These are phyloP conservation scores for Siphlonurus alternatus DNA, from an alignment of 2,888 invertebrate species.

Conservation along the genomic window DNA sequence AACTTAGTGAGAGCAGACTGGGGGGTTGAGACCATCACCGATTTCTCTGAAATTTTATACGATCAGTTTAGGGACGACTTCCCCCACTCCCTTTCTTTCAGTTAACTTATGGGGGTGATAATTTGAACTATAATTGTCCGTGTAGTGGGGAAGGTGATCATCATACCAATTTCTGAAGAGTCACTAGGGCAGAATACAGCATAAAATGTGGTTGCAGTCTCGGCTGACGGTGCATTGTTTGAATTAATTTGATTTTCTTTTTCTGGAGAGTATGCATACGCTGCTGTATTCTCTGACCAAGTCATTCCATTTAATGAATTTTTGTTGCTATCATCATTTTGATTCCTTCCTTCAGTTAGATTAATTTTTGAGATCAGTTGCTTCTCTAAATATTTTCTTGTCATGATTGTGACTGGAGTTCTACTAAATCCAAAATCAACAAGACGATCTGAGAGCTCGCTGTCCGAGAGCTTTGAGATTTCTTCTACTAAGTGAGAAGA, in stretches of 20 bases:
- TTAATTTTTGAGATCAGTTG: not conserved
- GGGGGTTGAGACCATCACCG: too few relatives aligned
- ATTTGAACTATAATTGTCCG: too few relatives aligned
- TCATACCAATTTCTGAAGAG: not conserved
- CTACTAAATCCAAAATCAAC: not conserved
- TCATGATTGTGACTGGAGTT: not conserved
- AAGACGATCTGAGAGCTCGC: not conserved
- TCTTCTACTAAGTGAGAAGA: not conserved
- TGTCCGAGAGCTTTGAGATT: not conserved
- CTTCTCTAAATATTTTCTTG: not conserved
- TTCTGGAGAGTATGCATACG: not conserved
- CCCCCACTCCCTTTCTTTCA: too few relatives aligned
- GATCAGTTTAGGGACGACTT: too few relatives aligned
- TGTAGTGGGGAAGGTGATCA: too few relatives aligned
- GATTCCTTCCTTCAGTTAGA: not conserved
- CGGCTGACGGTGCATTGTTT: not conserved
- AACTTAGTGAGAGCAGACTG: too few relatives aligned
- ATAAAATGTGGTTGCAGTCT: not conserved
- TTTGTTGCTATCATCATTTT: not conserved
- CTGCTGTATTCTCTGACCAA: too few relatives aligned
- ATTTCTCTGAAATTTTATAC: too few relatives aligned
- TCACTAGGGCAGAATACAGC: not conserved
- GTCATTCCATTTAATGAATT: not conserved
- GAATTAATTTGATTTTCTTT: not conserved
- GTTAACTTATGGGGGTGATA: too few relatives aligned